phyloP scores from a whole-genome alignment of 64 coral and sea anemone genomes.

The Astreopora myriophthalma region DNA sequence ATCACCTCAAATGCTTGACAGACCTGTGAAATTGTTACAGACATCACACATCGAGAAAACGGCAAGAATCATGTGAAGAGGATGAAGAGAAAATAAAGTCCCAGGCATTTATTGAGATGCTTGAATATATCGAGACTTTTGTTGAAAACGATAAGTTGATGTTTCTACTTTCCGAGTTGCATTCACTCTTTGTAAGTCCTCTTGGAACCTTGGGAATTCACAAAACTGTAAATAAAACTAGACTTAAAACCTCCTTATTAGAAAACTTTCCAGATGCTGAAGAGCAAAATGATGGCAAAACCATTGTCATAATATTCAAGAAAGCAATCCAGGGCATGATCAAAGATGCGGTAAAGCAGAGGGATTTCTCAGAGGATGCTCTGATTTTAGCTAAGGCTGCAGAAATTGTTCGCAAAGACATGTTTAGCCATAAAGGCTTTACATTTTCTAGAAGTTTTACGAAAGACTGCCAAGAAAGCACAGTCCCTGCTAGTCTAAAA shows the following conservation, averaged over 20 bases:
- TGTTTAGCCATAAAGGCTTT: slow-evolving; percentile 64
- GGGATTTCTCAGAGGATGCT: slow-evolving; percentile 73
- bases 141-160: slow-evolving; percentile 62
- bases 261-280: slow-evolving; percentile 63
- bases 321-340: slow-evolving; percentile 54
- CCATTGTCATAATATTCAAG: slow-evolving; percentile 62
- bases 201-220: slow-evolving; percentile 70
- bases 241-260: slow-evolving; percentile 72
- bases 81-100: slow-evolving; percentile 70
- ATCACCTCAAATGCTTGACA: slow-evolving; percentile 62
- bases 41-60: slow-evolving; percentile 15
- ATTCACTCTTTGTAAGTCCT: slow-evolving; percentile 44
- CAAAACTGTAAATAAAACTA: slow-evolving; percentile 72
- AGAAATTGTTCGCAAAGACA: slow-evolving; percentile 64
- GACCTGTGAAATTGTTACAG: slow-evolving; percentile 64
- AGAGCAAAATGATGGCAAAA: slow-evolving; percentile 64
- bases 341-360: slow-evolving; percentile 64
- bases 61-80: slow-evolving; percentile 41
- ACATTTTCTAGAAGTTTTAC: slow-evolving; percentile 65
- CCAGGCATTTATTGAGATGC: slow-evolving; percentile 61
- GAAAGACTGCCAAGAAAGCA: slow-evolving; percentile 52
- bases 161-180: slow-evolving; percentile 64
- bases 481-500: slow-evolving; percentile 64
- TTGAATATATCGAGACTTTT: slow-evolving; percentile 52
- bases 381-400: slow-evolving; percentile 72